Percentiles rank a stretch among this genome's conserved stretches.
Evolutionary conservation across 2,113 vertebrate genomes (phyloP).

Genomic region (Petroica traversi): DNA sequence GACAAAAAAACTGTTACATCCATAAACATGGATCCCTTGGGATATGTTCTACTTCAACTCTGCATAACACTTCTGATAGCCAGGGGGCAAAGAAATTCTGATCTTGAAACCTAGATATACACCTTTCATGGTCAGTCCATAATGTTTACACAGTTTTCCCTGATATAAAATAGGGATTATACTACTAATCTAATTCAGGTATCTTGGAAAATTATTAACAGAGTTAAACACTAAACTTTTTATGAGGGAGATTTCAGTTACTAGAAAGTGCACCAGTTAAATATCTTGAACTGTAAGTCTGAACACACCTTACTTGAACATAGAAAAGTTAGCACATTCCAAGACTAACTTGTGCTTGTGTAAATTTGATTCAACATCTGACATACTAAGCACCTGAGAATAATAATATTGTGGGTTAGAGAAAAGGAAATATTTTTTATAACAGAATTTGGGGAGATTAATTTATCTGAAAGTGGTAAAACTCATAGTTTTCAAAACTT

Average conservation of each 20-base stretch:
- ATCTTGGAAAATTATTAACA: background rate
- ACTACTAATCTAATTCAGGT: background rate
- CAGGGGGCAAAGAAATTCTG: background rate
- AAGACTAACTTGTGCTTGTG: background rate
- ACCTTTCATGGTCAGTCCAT: rapidly evolving
- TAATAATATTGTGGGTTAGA: background rate
- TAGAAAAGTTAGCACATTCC: background rate
- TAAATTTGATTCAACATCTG: background rate
- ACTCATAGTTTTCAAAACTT: background rate
- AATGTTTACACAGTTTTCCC: background rate
- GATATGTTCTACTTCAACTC: background rate
- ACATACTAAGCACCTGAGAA: background rate
- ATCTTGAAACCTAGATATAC: background rate
- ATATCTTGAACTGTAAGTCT: background rate
- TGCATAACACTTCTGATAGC: background rate
- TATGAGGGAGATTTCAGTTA: background rate
- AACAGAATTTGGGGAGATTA: background rate
- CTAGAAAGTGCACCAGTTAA: background rate
- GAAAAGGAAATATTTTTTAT: background rate
- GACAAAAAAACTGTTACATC: background rate
- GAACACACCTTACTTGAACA: background rate
- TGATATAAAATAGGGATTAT: background rate
- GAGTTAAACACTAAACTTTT: background rate
- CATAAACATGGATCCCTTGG: background rate
- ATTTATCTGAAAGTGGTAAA: background rate